These are phyloP conservation scores for Clinocottus analis DNA, from an alignment of 2,113 vertebrate genomes.

Conservation along the genomic window DNA sequence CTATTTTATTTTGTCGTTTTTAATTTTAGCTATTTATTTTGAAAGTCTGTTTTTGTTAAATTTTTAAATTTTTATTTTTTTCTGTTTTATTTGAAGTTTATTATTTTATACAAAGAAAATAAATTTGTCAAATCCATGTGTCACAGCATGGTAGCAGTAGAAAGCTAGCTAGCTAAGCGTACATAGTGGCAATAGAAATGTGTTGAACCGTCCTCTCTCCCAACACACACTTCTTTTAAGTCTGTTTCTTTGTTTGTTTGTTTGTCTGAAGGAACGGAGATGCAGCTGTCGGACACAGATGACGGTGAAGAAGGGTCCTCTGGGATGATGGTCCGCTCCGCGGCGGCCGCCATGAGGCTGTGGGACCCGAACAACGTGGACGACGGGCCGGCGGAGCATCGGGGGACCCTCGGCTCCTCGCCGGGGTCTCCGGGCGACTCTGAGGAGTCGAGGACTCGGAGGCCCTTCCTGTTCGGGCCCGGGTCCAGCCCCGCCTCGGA, in stretches of 20 bases:
- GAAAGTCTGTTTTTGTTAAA: no score
- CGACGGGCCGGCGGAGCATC: background rate
- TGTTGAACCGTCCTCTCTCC: no score
- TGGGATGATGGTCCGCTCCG: background rate
- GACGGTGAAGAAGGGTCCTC: conserved; percentile 37
- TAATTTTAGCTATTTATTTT: no score
- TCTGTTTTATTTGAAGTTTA: no score
- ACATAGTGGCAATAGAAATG: no score
- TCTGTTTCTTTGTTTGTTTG: background rate
- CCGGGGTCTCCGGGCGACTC: conserved; percentile 33
- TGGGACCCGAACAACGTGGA: conserved; percentile 52
- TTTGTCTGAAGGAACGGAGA: conserved; percentile 36
- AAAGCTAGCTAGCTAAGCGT: no score
- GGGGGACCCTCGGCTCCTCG: background rate
- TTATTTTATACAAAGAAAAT: no score
- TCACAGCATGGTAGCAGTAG: no score
- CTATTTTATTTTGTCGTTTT: no score
- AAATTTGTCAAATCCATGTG: no score
- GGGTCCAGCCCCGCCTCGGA: conserved; percentile 42
- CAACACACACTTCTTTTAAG: no score
- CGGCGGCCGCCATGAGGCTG: background rate
- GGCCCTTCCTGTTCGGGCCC: conserved; percentile 8
- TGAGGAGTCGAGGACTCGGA: conserved; percentile 16
- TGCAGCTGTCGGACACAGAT: background rate
- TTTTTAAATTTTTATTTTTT: no score